A percentile compares a stretch with the other conserved stretches of the same genome.
These are phyloP conservation scores for Thereva unica DNA, from an alignment of 2,888 invertebrate species.

Conservation along the genomic window DNA sequence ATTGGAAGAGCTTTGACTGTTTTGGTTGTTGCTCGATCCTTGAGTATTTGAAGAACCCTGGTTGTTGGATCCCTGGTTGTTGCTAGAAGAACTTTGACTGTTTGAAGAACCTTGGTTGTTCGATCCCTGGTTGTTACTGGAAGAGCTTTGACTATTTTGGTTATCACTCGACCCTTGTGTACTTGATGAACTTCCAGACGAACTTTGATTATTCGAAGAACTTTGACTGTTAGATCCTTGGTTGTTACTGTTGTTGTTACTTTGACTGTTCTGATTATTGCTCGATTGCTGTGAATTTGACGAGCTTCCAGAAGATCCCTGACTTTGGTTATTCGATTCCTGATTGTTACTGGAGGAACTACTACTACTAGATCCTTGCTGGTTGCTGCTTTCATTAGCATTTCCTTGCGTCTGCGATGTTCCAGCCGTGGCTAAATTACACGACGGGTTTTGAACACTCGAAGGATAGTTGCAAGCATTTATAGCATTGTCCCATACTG, in stretches of 20 bases:
- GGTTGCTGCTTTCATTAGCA: slow-evolving; percentile 9
- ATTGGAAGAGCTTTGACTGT: slow-evolving; percentile 26
- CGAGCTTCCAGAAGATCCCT: slow-evolving; percentile 2
- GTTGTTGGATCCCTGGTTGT: too few relatives aligned
- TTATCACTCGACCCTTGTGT: slow-evolving; percentile 10
- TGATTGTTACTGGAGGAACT: slow-evolving; percentile 36
- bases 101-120: slow-evolving; percentile 38
- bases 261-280: slow-evolving; percentile 35
- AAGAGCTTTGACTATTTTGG: slow-evolving; percentile 37
- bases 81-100: slow-evolving; percentile 30
- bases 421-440: slow-evolving; percentile 36
- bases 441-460: slow-evolving; percentile 50
- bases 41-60: slow-evolving; percentile 9
- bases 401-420: background rate
- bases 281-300: background rate
- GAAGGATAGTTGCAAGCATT: slow-evolving; percentile 60
- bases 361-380: slow-evolving; percentile 33
- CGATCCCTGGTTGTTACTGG: slow-evolving; percentile 33
- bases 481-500: slow-evolving; percentile 64
- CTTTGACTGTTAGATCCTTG: slow-evolving; percentile 9
- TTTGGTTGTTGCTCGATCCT: slow-evolving; percentile 20
- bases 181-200: background rate
- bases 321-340: slow-evolving; percentile 39
- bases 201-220: slow-evolving; percentile 13
- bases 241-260: slow-evolving; percentile 39